These are phyloP conservation scores for Emys orbicularis DNA, from an alignment of 2,797 vertebrate genomes.

Conservation along the genomic window DNA sequence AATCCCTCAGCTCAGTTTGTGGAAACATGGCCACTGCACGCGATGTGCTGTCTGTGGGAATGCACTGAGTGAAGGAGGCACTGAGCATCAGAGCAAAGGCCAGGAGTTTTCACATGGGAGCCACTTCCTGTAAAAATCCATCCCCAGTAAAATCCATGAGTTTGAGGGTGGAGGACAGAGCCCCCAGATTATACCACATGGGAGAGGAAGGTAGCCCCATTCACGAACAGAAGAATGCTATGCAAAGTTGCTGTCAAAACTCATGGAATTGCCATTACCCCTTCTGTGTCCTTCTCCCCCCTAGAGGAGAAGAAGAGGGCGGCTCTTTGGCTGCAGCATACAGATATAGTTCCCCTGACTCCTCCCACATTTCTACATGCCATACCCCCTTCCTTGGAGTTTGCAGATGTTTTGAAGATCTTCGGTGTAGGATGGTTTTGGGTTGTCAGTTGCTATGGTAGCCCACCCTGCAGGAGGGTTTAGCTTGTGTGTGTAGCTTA, in stretches of 20 bases:
- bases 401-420: accelerated
- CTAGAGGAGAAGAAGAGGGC: neutral
- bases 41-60: neutral
- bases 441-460: accelerated
- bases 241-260: neutral
- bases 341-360: neutral
- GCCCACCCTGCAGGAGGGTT: neutral
- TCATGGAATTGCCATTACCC: neutral
- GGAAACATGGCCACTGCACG: neutral
- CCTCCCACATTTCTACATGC: neutral
- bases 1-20: neutral
- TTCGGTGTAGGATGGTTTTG: neutral
- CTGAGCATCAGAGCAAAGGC: neutral
- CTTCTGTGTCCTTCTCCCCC: neutral
- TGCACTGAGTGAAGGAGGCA: neutral
- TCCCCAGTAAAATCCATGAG: neutral
- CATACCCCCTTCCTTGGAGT: neutral
- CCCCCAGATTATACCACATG: neutral
- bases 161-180: neutral
- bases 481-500: neutral
- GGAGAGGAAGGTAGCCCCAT: too few relatives aligned
- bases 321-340: accelerated
- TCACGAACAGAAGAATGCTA: neutral
- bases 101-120: neutral
- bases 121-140: neutral